Evolutionary conservation across 2,888 invertebrate genomes (phyloP).

Genomic region (Polietes domitor): DNA sequence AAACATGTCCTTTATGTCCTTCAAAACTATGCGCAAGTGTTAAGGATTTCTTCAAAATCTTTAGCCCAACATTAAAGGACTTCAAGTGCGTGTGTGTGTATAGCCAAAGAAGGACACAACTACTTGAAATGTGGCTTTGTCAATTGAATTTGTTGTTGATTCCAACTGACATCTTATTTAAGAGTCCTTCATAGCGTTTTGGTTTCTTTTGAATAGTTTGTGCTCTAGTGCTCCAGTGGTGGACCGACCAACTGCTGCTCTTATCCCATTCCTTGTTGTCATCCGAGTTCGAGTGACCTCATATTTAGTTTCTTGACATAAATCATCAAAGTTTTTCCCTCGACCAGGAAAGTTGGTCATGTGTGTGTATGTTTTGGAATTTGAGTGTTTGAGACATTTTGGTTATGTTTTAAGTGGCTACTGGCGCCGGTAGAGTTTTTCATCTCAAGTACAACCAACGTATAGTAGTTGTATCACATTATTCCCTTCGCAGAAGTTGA

Average conservation of each 20-base stretch:
- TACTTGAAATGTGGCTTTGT: conserved; percentile 57
- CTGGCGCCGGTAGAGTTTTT: conserved; percentile 65
- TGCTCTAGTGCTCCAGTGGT: conserved; percentile 19
- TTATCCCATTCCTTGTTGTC: too few species aligned
- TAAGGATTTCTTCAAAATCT: conserved; percentile 2
- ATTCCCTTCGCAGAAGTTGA: conserved; percentile 44
- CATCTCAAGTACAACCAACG: conserved; percentile 18
- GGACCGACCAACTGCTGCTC: conserved; percentile 28
- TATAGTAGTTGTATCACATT: background rate
- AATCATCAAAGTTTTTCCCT: conserved; percentile 53
- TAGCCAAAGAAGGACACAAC: conserved; percentile 18
- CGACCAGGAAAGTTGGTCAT: background rate
- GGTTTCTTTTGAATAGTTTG: conserved; percentile 36
- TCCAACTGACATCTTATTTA: conserved; percentile 47
- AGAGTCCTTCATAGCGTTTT: conserved; percentile 26
- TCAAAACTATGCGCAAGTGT: conserved; percentile 45
- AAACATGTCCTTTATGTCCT: conserved; percentile 50
- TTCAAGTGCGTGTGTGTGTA: conserved; percentile 37
- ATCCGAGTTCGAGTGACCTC: conserved; percentile 51
- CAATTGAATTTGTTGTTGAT: conserved; percentile 27
- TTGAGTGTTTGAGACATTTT: conserved; percentile 55
- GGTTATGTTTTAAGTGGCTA: conserved; percentile 68
- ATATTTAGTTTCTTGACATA: conserved; percentile 61
- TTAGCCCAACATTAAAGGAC: background rate
- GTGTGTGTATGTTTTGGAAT: conserved; percentile 23